A percentile compares a stretch with the other conserved stretches of the same genome.
These are phyloP conservation scores for Netelia fuscicornis DNA, from an alignment of 2,888 invertebrate genomes.

Conservation along the genomic window DNA sequence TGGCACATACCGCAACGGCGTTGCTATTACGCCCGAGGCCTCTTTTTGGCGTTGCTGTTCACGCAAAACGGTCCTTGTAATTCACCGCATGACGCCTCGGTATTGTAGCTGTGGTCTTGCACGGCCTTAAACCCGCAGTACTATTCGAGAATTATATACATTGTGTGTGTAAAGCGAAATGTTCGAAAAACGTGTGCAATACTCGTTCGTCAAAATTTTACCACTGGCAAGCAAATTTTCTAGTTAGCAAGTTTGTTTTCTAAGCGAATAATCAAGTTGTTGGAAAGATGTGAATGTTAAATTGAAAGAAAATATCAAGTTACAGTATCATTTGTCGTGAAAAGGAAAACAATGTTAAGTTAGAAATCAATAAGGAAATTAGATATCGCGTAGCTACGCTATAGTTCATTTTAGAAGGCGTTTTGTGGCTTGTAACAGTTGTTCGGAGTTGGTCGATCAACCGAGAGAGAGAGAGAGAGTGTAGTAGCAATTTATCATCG, in stretches of 20 bases:
- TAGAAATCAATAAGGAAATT: too few species aligned
- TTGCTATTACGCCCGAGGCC: conserved; percentile 59
- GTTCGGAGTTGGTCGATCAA: background rate
- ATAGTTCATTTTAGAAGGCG: background rate
- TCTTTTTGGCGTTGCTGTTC: conserved; percentile 34
- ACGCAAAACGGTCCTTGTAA: conserved; percentile 52
- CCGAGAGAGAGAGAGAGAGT: background rate
- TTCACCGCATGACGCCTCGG: conserved; percentile 27
- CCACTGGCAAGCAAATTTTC: background rate
- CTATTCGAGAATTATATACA: background rate
- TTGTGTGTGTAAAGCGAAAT: background rate
- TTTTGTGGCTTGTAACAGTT: background rate
- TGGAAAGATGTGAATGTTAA: too few species aligned
- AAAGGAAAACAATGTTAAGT: too few species aligned
- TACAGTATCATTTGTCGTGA: too few species aligned
- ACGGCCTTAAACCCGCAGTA: conserved; percentile 40
- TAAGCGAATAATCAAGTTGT: too few species aligned
- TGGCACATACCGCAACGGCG: conserved; percentile 53
- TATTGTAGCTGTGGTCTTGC: conserved; percentile 35
- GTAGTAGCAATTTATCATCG: background rate
- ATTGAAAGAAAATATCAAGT: too few species aligned
- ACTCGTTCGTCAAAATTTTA: too few species aligned
- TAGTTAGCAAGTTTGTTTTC: background rate
- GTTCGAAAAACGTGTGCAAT: background rate
- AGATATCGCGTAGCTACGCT: too few species aligned